These are phyloP conservation scores for Corythoichthys haematopterus DNA, from an alignment of 2,113 vertebrate species.

Conservation along the genomic window DNA sequence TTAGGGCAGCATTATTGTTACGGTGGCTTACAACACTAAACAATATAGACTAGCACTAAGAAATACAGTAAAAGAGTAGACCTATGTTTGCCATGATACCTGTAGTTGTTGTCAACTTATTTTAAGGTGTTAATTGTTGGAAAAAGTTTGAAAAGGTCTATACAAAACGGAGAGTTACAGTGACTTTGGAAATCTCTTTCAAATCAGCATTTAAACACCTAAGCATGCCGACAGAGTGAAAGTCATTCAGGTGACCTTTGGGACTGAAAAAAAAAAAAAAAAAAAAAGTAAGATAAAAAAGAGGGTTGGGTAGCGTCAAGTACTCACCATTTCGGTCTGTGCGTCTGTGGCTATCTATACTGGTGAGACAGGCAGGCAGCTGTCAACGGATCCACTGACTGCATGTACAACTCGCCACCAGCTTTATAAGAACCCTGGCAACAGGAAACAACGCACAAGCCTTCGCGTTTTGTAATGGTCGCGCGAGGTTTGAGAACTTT, in stretches of 20 bases:
- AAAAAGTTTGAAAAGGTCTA: not conserved
- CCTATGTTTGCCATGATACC: too few relatives aligned
- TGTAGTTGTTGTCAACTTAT: not conserved
- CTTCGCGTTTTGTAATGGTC: not conserved
- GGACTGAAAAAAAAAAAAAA: not conserved
- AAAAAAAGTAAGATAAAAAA: not conserved
- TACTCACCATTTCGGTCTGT: conserved; percentile 57
- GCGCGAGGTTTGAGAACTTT: not conserved
- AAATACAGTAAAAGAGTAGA: too few relatives aligned
- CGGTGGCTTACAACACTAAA: too few relatives aligned
- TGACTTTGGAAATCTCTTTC: not conserved
- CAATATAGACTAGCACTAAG: too few relatives aligned
- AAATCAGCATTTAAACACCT: not conserved
- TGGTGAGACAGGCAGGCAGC: conserved; percentile 16
- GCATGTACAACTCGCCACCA: conserved; percentile 26
- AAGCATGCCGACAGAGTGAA: too few relatives aligned
- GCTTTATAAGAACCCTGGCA: not conserved
- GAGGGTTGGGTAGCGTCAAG: not conserved
- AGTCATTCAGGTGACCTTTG: not conserved
- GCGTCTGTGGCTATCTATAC: not conserved
- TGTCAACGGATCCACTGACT: conserved; percentile 29
- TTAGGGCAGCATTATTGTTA: too few relatives aligned
- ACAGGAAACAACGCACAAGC: conserved; percentile 15
- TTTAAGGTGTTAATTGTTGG: not conserved
- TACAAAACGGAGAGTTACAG: too few relatives aligned